Conservation (phyloP, 2,797 vertebrate genomes). For the Alosa sapidissima region DNA sequence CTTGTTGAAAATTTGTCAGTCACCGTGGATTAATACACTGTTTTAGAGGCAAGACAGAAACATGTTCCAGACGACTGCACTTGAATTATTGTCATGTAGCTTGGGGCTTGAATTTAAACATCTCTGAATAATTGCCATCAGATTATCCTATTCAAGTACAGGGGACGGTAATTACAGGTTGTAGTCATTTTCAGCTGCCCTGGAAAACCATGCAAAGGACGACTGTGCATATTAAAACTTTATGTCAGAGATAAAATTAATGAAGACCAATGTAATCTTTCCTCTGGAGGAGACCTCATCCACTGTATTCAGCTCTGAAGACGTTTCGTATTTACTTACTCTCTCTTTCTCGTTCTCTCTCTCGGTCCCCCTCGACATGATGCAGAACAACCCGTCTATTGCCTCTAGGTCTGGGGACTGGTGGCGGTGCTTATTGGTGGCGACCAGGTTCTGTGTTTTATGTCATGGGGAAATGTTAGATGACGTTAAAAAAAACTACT, state of each 20-base stretch:
- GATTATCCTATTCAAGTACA: conserved; percentile 99
- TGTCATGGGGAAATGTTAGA: conserved; percentile 76
- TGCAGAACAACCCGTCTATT: background rate
- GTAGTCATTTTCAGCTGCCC: conserved; percentile 93
- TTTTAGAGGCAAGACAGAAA: conserved; percentile 96
- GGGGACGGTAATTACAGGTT: conserved; percentile 99
- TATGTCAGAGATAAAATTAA: conserved; percentile 99
- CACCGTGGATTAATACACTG: conserved; percentile 86
- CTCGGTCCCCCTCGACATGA: background rate
- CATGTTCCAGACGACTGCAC: conserved; percentile 93
- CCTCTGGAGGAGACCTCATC: conserved; percentile 77
- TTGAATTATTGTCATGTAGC: conserved; percentile 99
- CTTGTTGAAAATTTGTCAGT: conserved; percentile 59
- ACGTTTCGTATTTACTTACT: background rate
- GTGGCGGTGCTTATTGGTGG: conserved; percentile 73
- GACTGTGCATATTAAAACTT: conserved; percentile 97
- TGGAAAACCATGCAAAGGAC: conserved; percentile 90
- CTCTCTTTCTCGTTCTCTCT: background rate
- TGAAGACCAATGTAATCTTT: conserved; percentile 91
- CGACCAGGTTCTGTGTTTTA: conserved; percentile 70
- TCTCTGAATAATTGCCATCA: conserved; percentile 99
- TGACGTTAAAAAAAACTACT: conserved; percentile 74
- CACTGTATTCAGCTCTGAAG: conserved; percentile 48
- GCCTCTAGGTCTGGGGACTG: conserved; percentile 58
- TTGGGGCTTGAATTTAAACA: conserved; percentile 98